Evolutionary conservation across 2,888 invertebrate genomes (phyloP), one percentile per base, ranked within the genome.

Genomic region (Sinodicranocentrus sp.): DNA sequence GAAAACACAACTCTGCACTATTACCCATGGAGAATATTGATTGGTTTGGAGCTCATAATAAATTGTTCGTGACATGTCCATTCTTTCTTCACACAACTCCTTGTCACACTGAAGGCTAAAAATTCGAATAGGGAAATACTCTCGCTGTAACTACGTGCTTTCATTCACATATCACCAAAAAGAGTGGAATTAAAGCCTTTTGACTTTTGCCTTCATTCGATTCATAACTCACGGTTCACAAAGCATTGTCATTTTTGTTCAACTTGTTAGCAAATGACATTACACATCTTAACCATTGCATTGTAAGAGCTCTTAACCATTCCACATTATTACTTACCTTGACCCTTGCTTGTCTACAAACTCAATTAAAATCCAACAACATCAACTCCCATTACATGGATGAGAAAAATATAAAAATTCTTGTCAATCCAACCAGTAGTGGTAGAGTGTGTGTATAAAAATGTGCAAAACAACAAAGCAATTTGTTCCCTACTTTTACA

Each of bases 51-150:
- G 48, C 48, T 48, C 48, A 23, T 57, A 2, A 15, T 57, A 57
- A 65, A 65, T 43, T 65, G 44, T 15, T 77, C 77, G 77, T 77
- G 77, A 77, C 77, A 68, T 44, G 77, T 77, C 44, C 61, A 59
- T 43, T 59, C 43, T 72, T n/a, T n/a, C n/a, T n/a, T n/a, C n/a
- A n/a, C n/a, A n/a, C n/a, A n/a, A n/a, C n/a, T n/a, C n/a, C n/a
- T n/a, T n/a, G n/a, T n/a, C n/a, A n/a, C n/a, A n/a, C n/a, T n/a
- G n/a, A n/a, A n/a, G n/a, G n/a, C n/a, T n/a, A n/a, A n/a, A n/a
- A n/a, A n/a, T n/a, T n/a, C n/a, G n/a, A n/a, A n/a, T n/a, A n/a
- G n/a, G n/a, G n/a, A n/a, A n/a, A n/a, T n/a, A n/a, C n/a, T n/a
- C n/a, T n/a, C n/a, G n/a, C n/a, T n/a, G n/a, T n/a, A n/a, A n/a